Base-by-base conservation (phyloP, 2,888 invertebrate genomes). In the Ichneumoninae sp. region DNA sequence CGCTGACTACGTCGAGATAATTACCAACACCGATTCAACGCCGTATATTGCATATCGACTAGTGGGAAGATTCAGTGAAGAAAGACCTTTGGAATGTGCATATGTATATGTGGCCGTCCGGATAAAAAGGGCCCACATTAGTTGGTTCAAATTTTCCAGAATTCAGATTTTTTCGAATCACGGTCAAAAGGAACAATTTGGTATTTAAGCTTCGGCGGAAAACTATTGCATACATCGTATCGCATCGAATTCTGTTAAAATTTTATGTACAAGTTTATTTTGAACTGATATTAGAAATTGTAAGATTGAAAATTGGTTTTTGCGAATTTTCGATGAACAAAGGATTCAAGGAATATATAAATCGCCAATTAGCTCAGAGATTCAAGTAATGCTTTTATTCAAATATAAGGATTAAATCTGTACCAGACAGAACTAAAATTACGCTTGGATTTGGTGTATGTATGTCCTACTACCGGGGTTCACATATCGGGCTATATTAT, bases 381-480 rank as follows among this genome's bases (percentile, higher is more conserved):
- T 92, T 93, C 88, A 91, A 91, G 91, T 93, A 92, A 92, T 91
- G 91, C 92, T 93, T 93, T 93, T 93, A 93, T 93, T 93, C 92
- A 93, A 93, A 93, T 93, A 93, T 93, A 93, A 93, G 93, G 93
- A 93, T 84, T 75, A 74, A 84, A 93, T 93, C 93, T 93, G 93
- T 93, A 93, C 93, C 93, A 93, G 93, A 93, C 93, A 93, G 93
- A 93, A 93, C 93, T 93, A 93, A 93, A 93, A 93, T 93, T 93
- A 93, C 91, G 91, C 85, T 91, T 93, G 92, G 92, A 93, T 93
- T 93, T 93, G 93, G 93, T 93, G 84, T 82, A 84, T 82, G 84
- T 84, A 84, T 84, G 83, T 84, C 47, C 79, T 82, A 92, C 93
- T 93, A 93, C 91, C 91, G 93, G 93, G 93, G 93, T 93, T 93